A percentile compares a stretch with the other conserved stretches of the same genome.
These are phyloP conservation scores for Sarcophaga carnaria DNA, from an alignment of 2,888 invertebrate genomes.

Conservation along the genomic window DNA sequence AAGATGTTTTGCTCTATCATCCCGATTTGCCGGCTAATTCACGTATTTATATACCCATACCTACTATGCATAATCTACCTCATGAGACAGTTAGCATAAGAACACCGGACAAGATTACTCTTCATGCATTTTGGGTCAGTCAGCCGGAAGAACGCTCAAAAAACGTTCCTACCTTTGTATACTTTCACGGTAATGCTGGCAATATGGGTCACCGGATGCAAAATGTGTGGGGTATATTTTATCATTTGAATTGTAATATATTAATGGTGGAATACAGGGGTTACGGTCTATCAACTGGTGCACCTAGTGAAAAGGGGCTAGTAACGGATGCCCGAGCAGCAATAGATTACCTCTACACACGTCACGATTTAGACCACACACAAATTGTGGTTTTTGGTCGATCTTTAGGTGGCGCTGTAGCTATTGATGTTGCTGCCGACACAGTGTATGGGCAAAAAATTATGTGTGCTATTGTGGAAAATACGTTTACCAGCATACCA, in stretches of 20 bases:
- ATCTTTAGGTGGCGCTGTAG: conserved; percentile 94
- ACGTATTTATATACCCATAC: conserved; percentile 92
- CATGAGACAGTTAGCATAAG: conserved; percentile 91
- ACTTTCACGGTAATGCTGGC: conserved; percentile 98
- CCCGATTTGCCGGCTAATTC: conserved; percentile 95
- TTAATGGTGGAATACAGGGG: conserved; percentile 97
- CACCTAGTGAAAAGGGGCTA: conserved; percentile 93
- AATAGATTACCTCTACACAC: conserved; percentile 90
- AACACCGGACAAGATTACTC: conserved; percentile 88
- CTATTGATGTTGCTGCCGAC: conserved; percentile 91
- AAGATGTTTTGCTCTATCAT: conserved; percentile 93
- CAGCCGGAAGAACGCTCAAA: conserved; percentile 87
- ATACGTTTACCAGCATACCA: conserved; percentile 97
- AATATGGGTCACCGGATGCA: conserved; percentile 97
- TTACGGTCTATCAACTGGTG: conserved; percentile 95
- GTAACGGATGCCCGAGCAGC: conserved; percentile 94
- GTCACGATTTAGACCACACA: conserved; percentile 91
- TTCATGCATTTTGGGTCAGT: conserved; percentile 92
- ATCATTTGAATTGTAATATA: conserved; percentile 91
- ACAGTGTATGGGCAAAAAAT: conserved; percentile 90
- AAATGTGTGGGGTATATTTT: conserved; percentile 93
- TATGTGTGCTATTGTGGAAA: conserved; percentile 94
- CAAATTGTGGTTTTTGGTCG: conserved; percentile 95
- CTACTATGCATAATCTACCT: conserved; percentile 92
- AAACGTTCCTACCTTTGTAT: conserved; percentile 91